Evolutionary conservation across 1,140 invertebrate species (phyloP).

Genomic region (Nylanderia fulva): DNA sequence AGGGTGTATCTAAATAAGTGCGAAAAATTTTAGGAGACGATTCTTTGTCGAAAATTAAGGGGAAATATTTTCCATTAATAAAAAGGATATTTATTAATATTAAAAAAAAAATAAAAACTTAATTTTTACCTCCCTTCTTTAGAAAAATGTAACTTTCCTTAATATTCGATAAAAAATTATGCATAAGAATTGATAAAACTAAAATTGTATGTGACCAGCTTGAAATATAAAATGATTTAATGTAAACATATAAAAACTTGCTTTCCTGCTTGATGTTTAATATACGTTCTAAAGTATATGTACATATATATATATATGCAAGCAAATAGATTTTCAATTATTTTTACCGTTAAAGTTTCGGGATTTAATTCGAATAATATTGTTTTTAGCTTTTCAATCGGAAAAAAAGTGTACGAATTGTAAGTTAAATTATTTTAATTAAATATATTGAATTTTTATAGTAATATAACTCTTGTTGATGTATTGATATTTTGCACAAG

Average conservation of each 20-base stretch:
- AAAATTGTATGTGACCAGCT: not conserved
- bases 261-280: not conserved
- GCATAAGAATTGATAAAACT: too few species aligned
- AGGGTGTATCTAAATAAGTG: too few species aligned
- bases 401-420: not conserved
- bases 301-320: not conserved
- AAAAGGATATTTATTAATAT: too few species aligned
- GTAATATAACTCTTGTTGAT: not conserved
- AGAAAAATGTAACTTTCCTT: too few species aligned
- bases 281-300: too few species aligned
- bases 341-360: not conserved
- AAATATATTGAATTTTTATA: conserved; percentile 3
- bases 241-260: not conserved
- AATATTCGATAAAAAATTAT: too few species aligned
- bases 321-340: not conserved
- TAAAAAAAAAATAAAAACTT: too few species aligned
- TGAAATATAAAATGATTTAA: not conserved
- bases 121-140: too few species aligned
- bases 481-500: not conserved
- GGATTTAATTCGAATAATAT: not conserved
- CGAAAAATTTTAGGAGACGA: too few species aligned
- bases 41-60: too few species aligned
- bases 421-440: conserved; percentile 16
- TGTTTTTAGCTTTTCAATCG: not conserved
- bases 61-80: too few species aligned